phyloP scores from a whole-genome alignment of 2,113 vertebrate species.

The Otolemur garnettii region DNA sequence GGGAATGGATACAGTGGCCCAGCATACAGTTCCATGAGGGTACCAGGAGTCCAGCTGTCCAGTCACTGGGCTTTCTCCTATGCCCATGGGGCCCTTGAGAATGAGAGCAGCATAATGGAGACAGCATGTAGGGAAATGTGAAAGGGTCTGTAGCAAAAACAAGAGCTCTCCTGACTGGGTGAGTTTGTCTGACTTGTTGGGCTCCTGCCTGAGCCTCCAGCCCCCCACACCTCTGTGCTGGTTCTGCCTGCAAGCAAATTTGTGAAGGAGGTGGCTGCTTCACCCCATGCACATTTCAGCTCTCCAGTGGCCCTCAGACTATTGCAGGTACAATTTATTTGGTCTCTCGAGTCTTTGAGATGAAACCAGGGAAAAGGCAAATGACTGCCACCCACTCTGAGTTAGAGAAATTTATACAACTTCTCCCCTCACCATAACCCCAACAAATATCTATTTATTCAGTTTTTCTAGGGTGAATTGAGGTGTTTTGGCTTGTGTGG shows the following conservation, averaged over 20 bases:
- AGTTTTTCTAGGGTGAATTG: background rate
- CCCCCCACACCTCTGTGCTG: background rate
- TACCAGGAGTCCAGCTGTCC: background rate
- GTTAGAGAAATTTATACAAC: background rate
- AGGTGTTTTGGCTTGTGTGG: background rate
- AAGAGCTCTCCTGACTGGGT: background rate
- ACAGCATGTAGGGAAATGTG: background rate
- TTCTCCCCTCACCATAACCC: background rate
- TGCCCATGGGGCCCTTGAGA: background rate
- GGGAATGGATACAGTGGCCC: background rate
- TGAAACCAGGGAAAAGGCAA: slow-evolving; percentile 23
- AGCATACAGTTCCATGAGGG: background rate
- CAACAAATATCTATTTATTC: background rate
- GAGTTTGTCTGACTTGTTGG: background rate
- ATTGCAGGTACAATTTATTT: background rate
- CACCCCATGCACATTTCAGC: background rate
- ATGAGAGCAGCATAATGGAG: background rate
- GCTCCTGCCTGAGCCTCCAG: background rate
- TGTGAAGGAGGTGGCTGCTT: rapidly evolving
- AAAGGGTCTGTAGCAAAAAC: background rate
- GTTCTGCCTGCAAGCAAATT: background rate
- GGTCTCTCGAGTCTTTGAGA: slow-evolving; percentile 2
- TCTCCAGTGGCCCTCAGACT: background rate
- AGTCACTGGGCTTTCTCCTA: background rate
- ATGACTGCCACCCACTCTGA: background rate